These are phyloP conservation scores for Aramus guarauna DNA, from an alignment of 2,113 vertebrate species.

Conservation along the genomic window DNA sequence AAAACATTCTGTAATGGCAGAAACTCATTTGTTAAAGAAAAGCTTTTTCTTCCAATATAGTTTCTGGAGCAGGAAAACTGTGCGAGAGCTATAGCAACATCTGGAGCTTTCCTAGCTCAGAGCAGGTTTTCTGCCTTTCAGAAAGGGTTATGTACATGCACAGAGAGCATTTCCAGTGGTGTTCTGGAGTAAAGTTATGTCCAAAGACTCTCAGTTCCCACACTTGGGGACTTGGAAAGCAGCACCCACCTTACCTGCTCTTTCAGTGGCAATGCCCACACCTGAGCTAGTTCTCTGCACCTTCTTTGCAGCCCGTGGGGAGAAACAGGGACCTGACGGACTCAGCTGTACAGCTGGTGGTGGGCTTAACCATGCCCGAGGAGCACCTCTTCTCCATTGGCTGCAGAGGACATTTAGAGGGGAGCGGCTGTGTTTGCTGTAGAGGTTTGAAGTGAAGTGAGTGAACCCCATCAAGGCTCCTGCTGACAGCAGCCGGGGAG, in stretches of 20 bases:
- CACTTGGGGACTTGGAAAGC: background rate
- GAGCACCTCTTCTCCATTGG: background rate
- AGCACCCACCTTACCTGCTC: background rate
- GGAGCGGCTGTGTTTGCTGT: background rate
- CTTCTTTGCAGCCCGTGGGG: background rate
- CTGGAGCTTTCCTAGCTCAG: background rate
- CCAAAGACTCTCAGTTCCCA: background rate
- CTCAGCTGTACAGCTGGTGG: background rate
- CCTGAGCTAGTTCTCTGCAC: background rate
- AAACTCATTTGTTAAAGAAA: background rate
- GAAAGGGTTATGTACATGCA: background rate
- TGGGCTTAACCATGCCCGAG: background rate
- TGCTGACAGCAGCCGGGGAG: background rate
- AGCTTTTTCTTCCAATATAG: background rate
- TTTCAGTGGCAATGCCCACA: background rate
- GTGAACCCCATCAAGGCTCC: background rate
- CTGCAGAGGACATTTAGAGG: background rate
- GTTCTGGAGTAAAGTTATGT: background rate
- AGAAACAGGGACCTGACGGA: accelerated
- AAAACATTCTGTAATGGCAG: background rate
- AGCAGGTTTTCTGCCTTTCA: background rate
- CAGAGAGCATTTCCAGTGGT: background rate
- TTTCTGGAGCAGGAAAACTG: background rate
- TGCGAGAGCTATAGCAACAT: background rate
- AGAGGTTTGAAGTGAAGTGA: background rate